These are phyloP conservation scores for Pentalonia nigronervosa DNA, from an alignment of 1,140 invertebrate genomes.

Conservation along the genomic window DNA sequence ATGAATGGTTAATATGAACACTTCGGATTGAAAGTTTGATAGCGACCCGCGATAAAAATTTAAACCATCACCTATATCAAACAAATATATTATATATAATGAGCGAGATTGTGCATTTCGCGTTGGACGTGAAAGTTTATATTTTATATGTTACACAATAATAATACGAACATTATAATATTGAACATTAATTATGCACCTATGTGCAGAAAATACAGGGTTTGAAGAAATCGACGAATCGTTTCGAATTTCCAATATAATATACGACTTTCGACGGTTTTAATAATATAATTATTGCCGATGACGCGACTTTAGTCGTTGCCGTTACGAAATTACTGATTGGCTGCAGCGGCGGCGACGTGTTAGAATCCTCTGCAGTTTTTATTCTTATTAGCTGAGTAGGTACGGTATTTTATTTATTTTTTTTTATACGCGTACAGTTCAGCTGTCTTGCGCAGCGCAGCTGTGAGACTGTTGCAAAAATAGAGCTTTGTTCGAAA, in stretches of 20 bases:
- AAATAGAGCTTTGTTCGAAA: slow-evolving; percentile 57
- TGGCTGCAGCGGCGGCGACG: neutral
- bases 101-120: neutral
- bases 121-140: neutral
- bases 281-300: neutral
- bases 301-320: neutral
- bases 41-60: neutral
- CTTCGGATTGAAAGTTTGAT: neutral
- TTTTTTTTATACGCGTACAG: slow-evolving; percentile 9
- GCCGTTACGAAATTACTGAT: neutral
- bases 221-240: neutral
- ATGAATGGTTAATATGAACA: neutral
- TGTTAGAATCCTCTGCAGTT: neutral
- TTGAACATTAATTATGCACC: neutral
- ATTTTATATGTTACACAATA: neutral
- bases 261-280: neutral
- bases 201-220: neutral
- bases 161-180: too few species aligned
- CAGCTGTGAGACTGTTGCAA: slow-evolving; percentile 57
- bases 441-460: slow-evolving; percentile 42
- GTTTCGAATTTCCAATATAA: neutral
- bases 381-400: neutral
- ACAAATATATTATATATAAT: neutral
- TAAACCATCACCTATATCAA: neutral
- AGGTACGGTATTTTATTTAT: neutral